Evolutionary conservation across 2,113 vertebrate genomes (phyloP).

Genomic region (Enhydra lutris): DNA sequence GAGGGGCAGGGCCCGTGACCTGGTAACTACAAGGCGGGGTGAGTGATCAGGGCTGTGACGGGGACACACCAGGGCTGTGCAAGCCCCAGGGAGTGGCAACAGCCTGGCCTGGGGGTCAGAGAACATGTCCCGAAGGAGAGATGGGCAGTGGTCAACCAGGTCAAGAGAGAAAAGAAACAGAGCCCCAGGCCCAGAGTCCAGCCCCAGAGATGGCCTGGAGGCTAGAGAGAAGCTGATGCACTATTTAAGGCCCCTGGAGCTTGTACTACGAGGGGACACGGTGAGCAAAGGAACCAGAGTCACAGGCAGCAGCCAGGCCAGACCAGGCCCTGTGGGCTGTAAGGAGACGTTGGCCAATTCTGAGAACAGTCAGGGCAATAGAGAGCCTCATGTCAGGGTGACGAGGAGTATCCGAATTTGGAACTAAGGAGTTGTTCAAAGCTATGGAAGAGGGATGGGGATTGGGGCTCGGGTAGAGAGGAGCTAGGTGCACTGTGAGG

Average conservation of each 20-base stretch:
- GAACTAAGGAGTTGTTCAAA: neutral
- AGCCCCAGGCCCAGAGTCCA: neutral
- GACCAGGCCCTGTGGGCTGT: neutral
- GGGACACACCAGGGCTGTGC: neutral
- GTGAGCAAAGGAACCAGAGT: neutral
- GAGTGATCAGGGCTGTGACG: neutral
- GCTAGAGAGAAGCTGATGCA: accelerated
- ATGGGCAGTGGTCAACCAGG: neutral
- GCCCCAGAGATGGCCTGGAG: neutral
- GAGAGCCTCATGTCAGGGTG: neutral
- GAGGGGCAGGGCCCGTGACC: neutral
- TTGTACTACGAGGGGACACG: accelerated
- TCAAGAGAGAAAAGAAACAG: neutral
- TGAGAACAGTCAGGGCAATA: too few species aligned
- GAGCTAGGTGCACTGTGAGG: neutral
- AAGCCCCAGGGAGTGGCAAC: neutral
- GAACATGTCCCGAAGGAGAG: neutral
- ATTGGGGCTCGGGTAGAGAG: neutral
- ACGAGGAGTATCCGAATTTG: neutral
- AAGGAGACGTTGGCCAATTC: neutral
- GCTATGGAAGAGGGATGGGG: neutral
- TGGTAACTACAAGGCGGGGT: neutral
- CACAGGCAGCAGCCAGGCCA: neutral
- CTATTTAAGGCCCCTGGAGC: neutral
- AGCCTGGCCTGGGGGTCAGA: neutral